Conservation (phyloP, 2,797 vertebrate genomes). For the Garrulus glandarius region DNA sequence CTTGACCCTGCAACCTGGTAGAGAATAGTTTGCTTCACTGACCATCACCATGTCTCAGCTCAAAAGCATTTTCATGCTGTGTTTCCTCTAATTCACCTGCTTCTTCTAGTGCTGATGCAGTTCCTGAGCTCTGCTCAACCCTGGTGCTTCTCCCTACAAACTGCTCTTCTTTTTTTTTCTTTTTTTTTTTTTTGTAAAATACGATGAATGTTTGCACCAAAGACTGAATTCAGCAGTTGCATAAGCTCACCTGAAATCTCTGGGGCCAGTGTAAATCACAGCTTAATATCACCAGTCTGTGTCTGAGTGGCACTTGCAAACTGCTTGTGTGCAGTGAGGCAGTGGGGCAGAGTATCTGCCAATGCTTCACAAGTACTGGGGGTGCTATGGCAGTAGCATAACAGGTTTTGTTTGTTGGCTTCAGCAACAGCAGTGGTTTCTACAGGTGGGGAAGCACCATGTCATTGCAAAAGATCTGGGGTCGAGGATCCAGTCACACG, state of each 20-base stretch:
- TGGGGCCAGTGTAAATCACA: background rate
- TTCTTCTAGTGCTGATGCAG: background rate
- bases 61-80: background rate
- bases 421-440: background rate
- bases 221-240: background rate
- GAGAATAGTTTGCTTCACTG: background rate
- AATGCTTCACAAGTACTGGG: background rate
- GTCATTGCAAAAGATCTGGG: background rate
- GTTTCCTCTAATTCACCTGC: background rate
- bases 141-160: background rate
- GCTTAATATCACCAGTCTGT: background rate
- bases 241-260: background rate
- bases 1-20: background rate
- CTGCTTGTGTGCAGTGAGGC: rapidly evolving
- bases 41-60: background rate
- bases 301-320: background rate
- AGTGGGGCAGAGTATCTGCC: background rate
- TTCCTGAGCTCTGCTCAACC: background rate
- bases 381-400: background rate
- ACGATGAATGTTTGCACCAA: background rate
- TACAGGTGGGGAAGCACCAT: background rate
- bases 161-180: background rate
- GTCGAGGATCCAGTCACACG: background rate
- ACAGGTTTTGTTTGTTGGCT: background rate
- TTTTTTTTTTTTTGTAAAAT: background rate